A percentile compares a stretch with the other conserved stretches of the same genome.
Evolutionary conservation across 2,113 vertebrate species (phyloP).

Genomic region (Hypomesus transpacificus): DNA sequence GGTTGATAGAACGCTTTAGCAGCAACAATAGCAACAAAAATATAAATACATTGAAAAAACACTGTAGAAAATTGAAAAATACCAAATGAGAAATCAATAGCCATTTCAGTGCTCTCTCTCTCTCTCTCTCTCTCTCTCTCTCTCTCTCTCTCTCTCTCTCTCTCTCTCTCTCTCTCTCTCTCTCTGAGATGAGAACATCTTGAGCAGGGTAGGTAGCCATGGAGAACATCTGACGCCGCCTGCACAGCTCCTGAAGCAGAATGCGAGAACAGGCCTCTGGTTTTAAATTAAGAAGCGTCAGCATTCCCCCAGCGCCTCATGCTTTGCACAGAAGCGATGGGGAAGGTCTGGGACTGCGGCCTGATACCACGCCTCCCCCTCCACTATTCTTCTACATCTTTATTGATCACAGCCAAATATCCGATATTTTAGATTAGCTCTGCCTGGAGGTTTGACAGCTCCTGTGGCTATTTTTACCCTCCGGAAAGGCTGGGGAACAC

Average conservation of each 20-base stretch:
- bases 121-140: not conserved
- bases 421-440: conserved; percentile 43
- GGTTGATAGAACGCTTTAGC: not conserved
- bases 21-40: conserved; percentile 16
- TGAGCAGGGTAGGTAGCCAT: not conserved
- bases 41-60: conserved; percentile 4
- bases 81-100: conserved; percentile 27
- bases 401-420: conserved; percentile 41
- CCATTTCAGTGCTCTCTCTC: conserved; percentile 22
- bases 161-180: not conserved
- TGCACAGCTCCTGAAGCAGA: not conserved
- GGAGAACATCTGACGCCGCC: not conserved
- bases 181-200: conserved; percentile 1
- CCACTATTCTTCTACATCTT: conserved; percentile 35
- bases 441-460: conserved; percentile 26
- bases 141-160: no score
- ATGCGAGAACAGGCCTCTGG: not conserved
- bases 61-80: conserved; percentile 28
- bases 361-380: conserved; percentile 16
- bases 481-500: conserved; percentile 1
- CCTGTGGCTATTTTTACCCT: conserved; percentile 31
- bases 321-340: conserved; percentile 15
- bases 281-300: conserved; percentile 23
- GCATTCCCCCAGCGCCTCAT: conserved; percentile 6
- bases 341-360: conserved; percentile 22